Base-by-base conservation (phyloP, 2,888 invertebrate genomes). In the Alviniconcha strummeri region DNA sequence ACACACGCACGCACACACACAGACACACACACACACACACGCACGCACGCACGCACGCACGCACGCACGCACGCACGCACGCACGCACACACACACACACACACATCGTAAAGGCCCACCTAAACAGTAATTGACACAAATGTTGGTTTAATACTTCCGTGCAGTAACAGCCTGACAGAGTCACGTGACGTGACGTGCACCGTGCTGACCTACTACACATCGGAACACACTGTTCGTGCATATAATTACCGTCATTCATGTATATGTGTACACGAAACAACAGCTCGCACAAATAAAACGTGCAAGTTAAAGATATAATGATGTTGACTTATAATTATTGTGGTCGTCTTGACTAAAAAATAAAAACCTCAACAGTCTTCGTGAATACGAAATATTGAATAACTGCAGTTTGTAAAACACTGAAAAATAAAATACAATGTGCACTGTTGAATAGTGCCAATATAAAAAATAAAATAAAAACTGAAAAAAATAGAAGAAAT, bases 191-290 rank as follows among this genome's bases (percentile, higher is more conserved):
- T 19, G 71, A 71, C 19, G 36, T n/a, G 36, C 19, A 71, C 19
- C n/a, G 71, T 9, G 74, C 36, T 36, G 36, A 36, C 36, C 36
- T 36, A 36, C 36, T 36, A 36, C 36, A 36, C 3, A 36, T 54
- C 52, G 54, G 52, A 13, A 15, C 54, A 55, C 15, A 17, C 5
- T 75, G 7, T 56, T 55, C 56, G 88, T 88, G 87, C 76, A 86
- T 84, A 67, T 88, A 82, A 57, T 88, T 88, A 56, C 83, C 83
- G 17, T 86, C 86, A 88, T 88, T 86, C 86, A 88, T 88, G 15
- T 88, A 83, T 54, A 82, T 84, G 60, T 88, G 79, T 75, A 88
- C 88, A 76, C 86, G 85, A 19, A 88, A 69, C 81, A 88, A 88
- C 60, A 77, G 19, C n/a, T 6, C 54, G 17, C 55, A n/a, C 52